Conservation (phyloP, 2,113 vertebrate genomes). For the Pheucticus melanocephalus region DNA sequence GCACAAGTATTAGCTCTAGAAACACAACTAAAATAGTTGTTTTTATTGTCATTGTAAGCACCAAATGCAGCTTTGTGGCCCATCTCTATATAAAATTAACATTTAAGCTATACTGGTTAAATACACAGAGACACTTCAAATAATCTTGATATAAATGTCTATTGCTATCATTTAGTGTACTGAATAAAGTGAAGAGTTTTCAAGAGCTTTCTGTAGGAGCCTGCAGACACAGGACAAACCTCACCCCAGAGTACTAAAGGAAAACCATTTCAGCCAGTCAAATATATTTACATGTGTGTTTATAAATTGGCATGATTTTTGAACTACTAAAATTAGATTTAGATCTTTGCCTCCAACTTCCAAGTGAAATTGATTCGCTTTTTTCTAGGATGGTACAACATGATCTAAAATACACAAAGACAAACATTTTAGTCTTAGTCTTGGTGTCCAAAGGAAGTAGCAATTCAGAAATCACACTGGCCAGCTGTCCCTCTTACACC, state of each 20-base stretch:
- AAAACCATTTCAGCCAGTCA: not conserved
- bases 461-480: not conserved
- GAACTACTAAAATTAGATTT: conserved; percentile 15
- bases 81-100: not conserved
- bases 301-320: conserved; percentile 10
- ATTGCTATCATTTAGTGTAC: not conserved
- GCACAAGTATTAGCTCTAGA: not conserved
- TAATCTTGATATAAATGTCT: not conserved
- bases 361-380: not conserved
- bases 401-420: not conserved
- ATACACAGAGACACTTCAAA: not conserved
- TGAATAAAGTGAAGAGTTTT: not conserved
- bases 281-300: not conserved
- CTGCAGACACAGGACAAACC: not conserved
- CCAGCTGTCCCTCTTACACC: not conserved
- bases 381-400: not conserved
- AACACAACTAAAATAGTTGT: not conserved
- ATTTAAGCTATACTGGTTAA: not conserved
- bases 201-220: not conserved
- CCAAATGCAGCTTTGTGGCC: not conserved
- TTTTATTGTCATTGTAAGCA: not conserved
- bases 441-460: not conserved
- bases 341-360: not conserved
- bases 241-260: not conserved
- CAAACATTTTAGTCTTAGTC: not conserved